Conservation (phyloP, 92 coral and sea anemone genomes). For the Porites cylindrica region DNA sequence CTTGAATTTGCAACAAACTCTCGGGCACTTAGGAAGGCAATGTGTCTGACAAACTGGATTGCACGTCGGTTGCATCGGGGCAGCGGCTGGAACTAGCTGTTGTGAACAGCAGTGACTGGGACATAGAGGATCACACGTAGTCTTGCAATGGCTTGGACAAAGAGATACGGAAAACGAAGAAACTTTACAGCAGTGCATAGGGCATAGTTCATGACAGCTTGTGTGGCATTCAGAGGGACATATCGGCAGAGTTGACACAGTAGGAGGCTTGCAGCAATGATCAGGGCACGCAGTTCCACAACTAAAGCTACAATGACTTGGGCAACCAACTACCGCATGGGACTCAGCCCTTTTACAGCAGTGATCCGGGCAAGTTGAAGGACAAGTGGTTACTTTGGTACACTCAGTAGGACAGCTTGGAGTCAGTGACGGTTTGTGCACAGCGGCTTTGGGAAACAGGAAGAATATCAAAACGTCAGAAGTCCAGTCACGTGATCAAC, state of each 20-base stretch:
- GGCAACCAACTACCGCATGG: constrained; percentile 47
- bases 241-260: background rate
- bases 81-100: constrained; percentile 32
- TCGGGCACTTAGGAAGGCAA: constrained; percentile 73
- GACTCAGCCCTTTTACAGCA: constrained; percentile 31
- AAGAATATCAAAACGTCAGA: constrained; percentile 49
- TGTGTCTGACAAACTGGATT: constrained; percentile 14
- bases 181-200: constrained; percentile 63
- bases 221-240: constrained; percentile 49
- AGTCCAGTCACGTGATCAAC: constrained; percentile 30
- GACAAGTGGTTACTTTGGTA: background rate
- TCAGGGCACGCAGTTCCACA: constrained; percentile 37
- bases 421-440: constrained; percentile 4
- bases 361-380: constrained; percentile 27
- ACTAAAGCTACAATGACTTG: constrained; percentile 38
- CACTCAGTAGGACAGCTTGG: constrained; percentile 56
- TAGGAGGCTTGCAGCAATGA: constrained; percentile 33
- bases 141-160: constrained; percentile 55
- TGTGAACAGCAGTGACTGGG: constrained; percentile 68
- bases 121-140: constrained; percentile 57
- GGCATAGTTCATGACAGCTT: constrained; percentile 40
- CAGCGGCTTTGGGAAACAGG: constrained; percentile 50
- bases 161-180: background rate
- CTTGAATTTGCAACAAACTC: constrained; percentile 51
- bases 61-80: constrained; percentile 40